Percentiles rank a stretch among this genome's conserved stretches.
phyloP scores from a whole-genome alignment of 2,888 invertebrate species.

The Beris morrisii region DNA sequence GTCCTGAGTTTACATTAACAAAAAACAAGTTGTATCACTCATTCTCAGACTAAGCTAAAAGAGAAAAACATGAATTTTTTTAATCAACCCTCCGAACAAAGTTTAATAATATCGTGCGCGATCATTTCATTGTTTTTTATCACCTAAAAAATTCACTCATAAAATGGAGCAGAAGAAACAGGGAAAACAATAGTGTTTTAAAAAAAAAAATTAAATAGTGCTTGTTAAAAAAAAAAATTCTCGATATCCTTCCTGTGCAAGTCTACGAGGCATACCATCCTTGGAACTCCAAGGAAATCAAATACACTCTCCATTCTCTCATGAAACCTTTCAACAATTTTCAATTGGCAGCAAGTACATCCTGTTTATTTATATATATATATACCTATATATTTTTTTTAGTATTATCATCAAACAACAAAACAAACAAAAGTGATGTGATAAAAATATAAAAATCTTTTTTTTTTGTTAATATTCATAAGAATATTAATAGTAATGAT shows the following conservation, averaged over 20 bases:
- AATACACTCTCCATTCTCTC: conserved; percentile 1
- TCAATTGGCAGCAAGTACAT: conserved; percentile 25
- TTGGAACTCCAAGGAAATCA: conserved; percentile 5
- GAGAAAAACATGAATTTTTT: conserved; percentile 31
- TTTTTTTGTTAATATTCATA: conserved; percentile 14
- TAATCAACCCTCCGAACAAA: conserved; percentile 44
- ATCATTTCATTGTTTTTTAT: background rate
- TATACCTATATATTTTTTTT: conserved; percentile 16
- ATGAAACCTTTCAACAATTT: conserved; percentile 1
- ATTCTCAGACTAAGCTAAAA: conserved; percentile 57
- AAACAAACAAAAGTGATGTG: conserved; percentile 11
- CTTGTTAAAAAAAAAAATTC: background rate
- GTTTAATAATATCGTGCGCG: conserved; percentile 36
- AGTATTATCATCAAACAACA: conserved; percentile 20
- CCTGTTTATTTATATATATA: conserved; percentile 7
- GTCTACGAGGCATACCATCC: conserved; percentile 5
- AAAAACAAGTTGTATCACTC: conserved; percentile 90
- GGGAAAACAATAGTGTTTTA: background rate
- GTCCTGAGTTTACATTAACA: conserved; percentile 83
- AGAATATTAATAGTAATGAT: conserved; percentile 3
- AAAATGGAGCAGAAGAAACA: conserved; percentile 4
- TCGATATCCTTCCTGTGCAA: background rate
- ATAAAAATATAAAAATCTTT: conserved; percentile 9
- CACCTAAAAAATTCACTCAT: conserved; percentile 3
- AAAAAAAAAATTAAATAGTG: conserved; percentile 5